These are phyloP conservation scores for Conchocele bisecta DNA, from an alignment of 2,888 invertebrate species.

Conservation along the genomic window DNA sequence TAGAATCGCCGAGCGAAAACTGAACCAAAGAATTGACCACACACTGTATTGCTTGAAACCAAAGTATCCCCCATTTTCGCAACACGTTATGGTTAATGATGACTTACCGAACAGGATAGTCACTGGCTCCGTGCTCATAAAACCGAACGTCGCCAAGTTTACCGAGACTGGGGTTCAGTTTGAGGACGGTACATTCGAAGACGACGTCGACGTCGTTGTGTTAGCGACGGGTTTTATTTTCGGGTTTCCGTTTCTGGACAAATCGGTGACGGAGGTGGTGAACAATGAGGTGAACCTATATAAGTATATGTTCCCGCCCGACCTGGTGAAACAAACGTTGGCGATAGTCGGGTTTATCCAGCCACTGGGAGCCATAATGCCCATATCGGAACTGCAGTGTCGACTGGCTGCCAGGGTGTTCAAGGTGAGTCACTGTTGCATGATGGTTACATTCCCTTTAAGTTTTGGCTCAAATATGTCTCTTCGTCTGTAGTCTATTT, in stretches of 20 bases:
- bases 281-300: constrained; percentile 80
- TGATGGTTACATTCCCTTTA: too few relatives aligned
- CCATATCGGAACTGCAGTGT: constrained; percentile 84
- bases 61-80: constrained; percentile 69
- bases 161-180: constrained; percentile 76
- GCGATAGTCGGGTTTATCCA: constrained; percentile 83
- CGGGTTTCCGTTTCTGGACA: constrained; percentile 82
- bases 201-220: constrained; percentile 79
- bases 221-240: constrained; percentile 82
- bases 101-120: constrained; percentile 82
- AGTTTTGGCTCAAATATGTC: too few relatives aligned
- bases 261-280: constrained; percentile 70
- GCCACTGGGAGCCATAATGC: constrained; percentile 83
- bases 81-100: constrained; percentile 83
- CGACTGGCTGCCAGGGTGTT: constrained; percentile 82
- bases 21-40: constrained; percentile 80
- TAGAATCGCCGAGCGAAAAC: constrained; percentile 15
- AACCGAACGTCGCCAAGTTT: constrained; percentile 72
- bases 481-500: too few relatives aligned
- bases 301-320: constrained; percentile 82
- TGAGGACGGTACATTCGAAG: constrained; percentile 75
- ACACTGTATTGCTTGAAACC: constrained; percentile 81
- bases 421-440: constrained; percentile 75
- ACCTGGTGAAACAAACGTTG: constrained; percentile 78
- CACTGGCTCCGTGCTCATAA: constrained; percentile 79